Evolutionary conservation across 2,888 invertebrate species (phyloP), one percentile per base, ranked within the genome.

Genomic region (Orthonychiurus folsomi): DNA sequence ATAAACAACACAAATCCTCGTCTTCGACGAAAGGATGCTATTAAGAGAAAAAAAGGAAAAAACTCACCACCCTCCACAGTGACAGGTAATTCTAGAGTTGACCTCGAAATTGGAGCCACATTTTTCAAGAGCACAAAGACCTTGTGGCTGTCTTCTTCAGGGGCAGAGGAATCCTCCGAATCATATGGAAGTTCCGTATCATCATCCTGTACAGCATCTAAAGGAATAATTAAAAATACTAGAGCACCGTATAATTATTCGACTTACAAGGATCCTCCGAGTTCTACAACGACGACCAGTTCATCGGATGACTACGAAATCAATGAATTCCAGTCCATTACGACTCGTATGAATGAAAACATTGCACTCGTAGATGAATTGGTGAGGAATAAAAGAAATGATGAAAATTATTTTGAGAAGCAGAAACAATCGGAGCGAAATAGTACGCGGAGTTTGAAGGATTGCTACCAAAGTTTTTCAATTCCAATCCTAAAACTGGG

Each of bases 11-110:
- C 55, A 23, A 50, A 53, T 28, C 20, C 18, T 23, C 63, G 69
- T n/a, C 61, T 69, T 2, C 66, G 67, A 59, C 56, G 69, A 59
- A 67, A 66, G 56, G 67, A 69, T 59, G 69, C 66, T 2, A 69
- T 69, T 20, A 65, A 67, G 18, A 56, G 69, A 23, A 67, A 66
- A 63, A 60, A 61, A 20, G 25, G 24, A 12, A 55, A 12, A 24
- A 24, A 12, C 20, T 52, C 52, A n/a, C 21, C 3, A 9, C 20
- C 52, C 3, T 52, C 52, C 5, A 20, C 52, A 5, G 52, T 20
- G n/a, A 21, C 52, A 20, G n/a, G n/a, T n/a, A 21, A 3, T 52
- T 3, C 3, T 9, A 20, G 21, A 5, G 3, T 20, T 37, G 37
- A 37, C 37, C 37, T 37, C 5, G 37, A 37, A 37, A 37, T 15